Evolutionary conservation across 2,113 vertebrate species (phyloP), one percentile per base, ranked within the genome.

Genomic region (Lasiurus cinereus): DNA sequence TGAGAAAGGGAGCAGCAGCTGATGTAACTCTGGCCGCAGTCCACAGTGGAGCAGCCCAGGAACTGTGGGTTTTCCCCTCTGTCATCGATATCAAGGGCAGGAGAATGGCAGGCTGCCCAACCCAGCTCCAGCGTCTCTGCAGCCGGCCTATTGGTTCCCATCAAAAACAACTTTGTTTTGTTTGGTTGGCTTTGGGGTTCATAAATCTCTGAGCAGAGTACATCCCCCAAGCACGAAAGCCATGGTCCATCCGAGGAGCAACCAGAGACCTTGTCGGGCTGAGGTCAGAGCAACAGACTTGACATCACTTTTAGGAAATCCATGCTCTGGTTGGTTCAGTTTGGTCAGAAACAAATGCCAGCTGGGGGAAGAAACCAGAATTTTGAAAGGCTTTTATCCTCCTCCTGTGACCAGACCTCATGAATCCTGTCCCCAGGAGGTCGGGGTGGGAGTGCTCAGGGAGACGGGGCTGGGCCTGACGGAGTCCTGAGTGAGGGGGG

Each of bases 251-350:
- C 70, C 6, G 66, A 89, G 56, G 50, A 80, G 33, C 31, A 0
- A n/a, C 43, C 69, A 67, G 79, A 66, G 92, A 33, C 12, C 88
- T 43, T 33, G 5, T 36, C 5, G 4, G 76, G 80, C 66, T 6
- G 16, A 87, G 94, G 90, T 88, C 85, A 31, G 50, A 59, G 19
- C 4, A 0, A 27, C 5, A 1, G 67, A n/a, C 62, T 88, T 80
- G 72, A 87, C 64, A 16, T 82, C 66, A 31, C 39, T 72, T 96
- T 90, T 16, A 96, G 80, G 72, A 94, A 97, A 92, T 64, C 59
- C 1, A 6, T 22, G 56, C 69, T 74, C 88, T 69, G 83, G 31
- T 86, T 91, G 73, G 54, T 62, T 96, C 6, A 0, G 8, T 83
- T 89, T 92, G 80, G 59, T 85, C 62, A 95, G 56, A 83, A 27